Evolutionary conservation across 2,888 invertebrate genomes (phyloP).

Genomic region (Drosophila buzzatii): DNA sequence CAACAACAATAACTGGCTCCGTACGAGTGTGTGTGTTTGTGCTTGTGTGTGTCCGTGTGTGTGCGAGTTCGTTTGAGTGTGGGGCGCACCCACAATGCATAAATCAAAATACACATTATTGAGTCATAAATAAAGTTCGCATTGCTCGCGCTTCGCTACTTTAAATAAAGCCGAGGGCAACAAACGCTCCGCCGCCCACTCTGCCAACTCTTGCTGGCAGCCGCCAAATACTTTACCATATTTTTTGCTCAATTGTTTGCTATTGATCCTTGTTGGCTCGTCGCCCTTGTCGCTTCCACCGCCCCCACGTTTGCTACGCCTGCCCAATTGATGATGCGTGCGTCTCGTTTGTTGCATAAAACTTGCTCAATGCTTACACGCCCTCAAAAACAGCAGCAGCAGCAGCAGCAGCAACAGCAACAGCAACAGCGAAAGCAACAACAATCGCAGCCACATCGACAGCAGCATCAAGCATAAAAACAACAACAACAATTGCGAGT

Average conservation of each 20-base stretch:
- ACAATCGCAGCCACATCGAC: slow-evolving; percentile 24
- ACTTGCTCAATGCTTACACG: slow-evolving; percentile 79
- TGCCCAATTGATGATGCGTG: slow-evolving; percentile 57
- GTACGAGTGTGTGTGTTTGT: slow-evolving; percentile 25
- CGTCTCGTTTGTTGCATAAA: slow-evolving; percentile 76
- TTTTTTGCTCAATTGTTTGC: slow-evolving; percentile 78
- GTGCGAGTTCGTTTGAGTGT: slow-evolving; percentile 34
- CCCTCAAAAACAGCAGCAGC: slow-evolving; percentile 59
- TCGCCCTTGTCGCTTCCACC: slow-evolving; percentile 10
- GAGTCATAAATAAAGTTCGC: slow-evolving; percentile 80
- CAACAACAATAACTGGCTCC: slow-evolving; percentile 55
- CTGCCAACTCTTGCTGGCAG: slow-evolving; percentile 7
- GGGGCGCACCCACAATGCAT: slow-evolving; percentile 76
- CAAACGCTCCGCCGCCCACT: slow-evolving; percentile 22
- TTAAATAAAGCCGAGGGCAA: slow-evolving; percentile 73
- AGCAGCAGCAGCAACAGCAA: slow-evolving; percentile 31
- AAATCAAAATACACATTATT: slow-evolving; percentile 82
- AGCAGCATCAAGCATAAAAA: slow-evolving; percentile 41
- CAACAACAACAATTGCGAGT: slow-evolving; percentile 22
- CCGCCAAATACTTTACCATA: slow-evolving; percentile 65
- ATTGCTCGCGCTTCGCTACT: slow-evolving; percentile 67
- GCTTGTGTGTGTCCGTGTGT: slow-evolving; percentile 9
- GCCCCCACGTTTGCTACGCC: slow-evolving; percentile 29
- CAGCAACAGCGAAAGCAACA: slow-evolving; percentile 26
- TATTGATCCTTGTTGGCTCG: slow-evolving; percentile 51